These are phyloP conservation scores for Oscheius onirici DNA, from an alignment of 2,888 invertebrate genomes.

Conservation along the genomic window DNA sequence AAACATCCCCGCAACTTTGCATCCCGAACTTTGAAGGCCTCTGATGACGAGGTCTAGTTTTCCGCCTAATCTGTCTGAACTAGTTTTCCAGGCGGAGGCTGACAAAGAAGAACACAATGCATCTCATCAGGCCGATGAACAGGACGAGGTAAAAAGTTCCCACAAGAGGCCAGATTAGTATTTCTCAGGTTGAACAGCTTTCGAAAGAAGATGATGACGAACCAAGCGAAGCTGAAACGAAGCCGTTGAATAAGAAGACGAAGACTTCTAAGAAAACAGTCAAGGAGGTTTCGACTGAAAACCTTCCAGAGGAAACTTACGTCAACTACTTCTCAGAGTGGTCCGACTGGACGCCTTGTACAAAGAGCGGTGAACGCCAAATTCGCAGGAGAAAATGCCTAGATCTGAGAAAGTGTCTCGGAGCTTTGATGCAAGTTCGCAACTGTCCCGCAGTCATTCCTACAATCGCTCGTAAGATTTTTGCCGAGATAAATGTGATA, in stretches of 20 bases:
- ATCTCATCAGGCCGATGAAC: constrained; percentile 5
- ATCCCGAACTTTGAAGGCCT: constrained; percentile 43
- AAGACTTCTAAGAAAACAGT: not conserved
- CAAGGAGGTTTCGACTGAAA: not conserved
- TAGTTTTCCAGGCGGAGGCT: not conserved
- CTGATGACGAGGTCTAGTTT: constrained; percentile 21
- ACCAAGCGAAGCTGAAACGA: constrained; percentile 15
- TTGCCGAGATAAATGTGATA: not conserved
- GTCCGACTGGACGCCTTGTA: constrained; percentile 69
- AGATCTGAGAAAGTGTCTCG: constrained; percentile 63
- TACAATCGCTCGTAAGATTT: constrained; percentile 31
- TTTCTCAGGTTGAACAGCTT: constrained; percentile 20
- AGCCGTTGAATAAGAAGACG: constrained; percentile 5
- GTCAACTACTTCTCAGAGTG: constrained; percentile 65
- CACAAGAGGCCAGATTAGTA: not conserved
- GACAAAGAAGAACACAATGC: constrained; percentile 1
- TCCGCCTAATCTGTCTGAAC: not conserved
- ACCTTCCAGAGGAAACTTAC: not conserved
- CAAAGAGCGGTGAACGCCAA: constrained; percentile 65
- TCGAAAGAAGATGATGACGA: constrained; percentile 26
- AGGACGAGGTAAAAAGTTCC: constrained; percentile 7
- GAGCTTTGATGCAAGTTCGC: constrained; percentile 64
- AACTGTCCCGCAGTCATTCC: constrained; percentile 51
- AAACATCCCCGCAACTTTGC: constrained; percentile 52
- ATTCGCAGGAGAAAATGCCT: constrained; percentile 68